Percentiles rank a stretch among this genome's conserved stretches.
phyloP scores from a whole-genome alignment of 2,888 invertebrate species.

The Sclerodermus sp. region DNA sequence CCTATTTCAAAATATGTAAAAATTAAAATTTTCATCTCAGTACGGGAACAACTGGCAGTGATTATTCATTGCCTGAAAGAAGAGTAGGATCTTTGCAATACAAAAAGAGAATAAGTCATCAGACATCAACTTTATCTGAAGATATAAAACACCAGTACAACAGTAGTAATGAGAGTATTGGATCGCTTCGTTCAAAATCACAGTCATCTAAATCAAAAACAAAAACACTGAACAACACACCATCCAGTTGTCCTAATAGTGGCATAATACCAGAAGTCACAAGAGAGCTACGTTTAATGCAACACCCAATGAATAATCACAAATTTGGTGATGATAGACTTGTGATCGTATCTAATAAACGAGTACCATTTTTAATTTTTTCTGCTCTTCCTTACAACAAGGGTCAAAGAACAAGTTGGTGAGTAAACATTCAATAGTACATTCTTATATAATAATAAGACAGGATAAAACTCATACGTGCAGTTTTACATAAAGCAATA shows the following conservation, averaged over 20 bases:
- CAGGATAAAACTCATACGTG: not conserved
- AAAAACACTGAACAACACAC: slow-evolving; percentile 62
- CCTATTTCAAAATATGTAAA: too few relatives aligned
- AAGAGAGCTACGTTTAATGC: slow-evolving; percentile 57
- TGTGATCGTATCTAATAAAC: slow-evolving; percentile 76
- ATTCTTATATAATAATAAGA: too few relatives aligned
- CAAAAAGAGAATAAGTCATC: slow-evolving; percentile 55
- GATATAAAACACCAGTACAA: slow-evolving; percentile 67
- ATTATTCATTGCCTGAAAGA: slow-evolving; percentile 59
- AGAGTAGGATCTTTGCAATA: slow-evolving; percentile 57
- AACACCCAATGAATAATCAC: slow-evolving; percentile 65
- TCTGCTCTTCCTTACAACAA: slow-evolving; percentile 85
- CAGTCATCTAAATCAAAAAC: slow-evolving; percentile 63
- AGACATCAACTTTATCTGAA: slow-evolving; percentile 56
- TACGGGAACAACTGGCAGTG: slow-evolving; percentile 62
- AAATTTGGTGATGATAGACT: slow-evolving; percentile 79
- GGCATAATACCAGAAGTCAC: slow-evolving; percentile 53
- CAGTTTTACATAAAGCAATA: not conserved
- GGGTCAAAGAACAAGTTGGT: slow-evolving; percentile 67
- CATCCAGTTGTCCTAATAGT: slow-evolving; percentile 57
- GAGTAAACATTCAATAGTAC: slow-evolving; percentile 31
- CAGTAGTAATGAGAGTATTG: slow-evolving; percentile 82
- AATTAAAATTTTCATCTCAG: slow-evolving; percentile 37
- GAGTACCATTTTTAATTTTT: slow-evolving; percentile 82
- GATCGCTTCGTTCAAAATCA: slow-evolving; percentile 63